These are phyloP conservation scores for Rousettus madagascariensis DNA, from an alignment of 2,797 vertebrate genomes.

Conservation along the genomic window DNA sequence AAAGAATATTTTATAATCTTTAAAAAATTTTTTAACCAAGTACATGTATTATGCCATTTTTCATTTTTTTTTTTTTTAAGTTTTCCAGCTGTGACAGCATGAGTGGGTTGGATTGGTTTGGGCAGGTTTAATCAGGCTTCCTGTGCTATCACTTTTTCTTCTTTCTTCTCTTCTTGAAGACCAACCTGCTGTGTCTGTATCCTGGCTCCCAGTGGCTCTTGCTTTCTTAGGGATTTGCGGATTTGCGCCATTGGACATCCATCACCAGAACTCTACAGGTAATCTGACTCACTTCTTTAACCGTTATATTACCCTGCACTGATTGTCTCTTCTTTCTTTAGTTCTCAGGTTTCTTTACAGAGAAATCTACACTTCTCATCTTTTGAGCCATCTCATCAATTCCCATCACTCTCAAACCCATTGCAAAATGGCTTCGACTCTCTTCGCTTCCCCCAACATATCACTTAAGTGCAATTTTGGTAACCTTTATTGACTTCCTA, in stretches of 20 bases:
- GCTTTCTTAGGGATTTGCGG: neutral
- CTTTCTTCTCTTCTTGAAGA: neutral
- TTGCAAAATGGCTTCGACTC: neutral
- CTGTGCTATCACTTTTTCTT: neutral
- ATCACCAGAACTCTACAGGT: neutral
- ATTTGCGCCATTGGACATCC: neutral
- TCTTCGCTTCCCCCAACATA: rapidly evolving
- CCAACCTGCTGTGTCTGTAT: neutral
- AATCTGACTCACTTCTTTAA: neutral
- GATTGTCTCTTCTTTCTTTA: neutral
- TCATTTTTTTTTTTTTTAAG: neutral
- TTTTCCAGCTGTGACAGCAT: neutral
- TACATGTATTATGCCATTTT: neutral
- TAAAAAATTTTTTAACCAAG: neutral
- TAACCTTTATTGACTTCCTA: too few relatives aligned
- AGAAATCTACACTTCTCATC: neutral
- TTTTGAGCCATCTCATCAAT: neutral
- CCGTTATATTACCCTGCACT: rapidly evolving
- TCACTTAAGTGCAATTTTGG: neutral
- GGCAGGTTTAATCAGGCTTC: neutral
- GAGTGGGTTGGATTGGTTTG: neutral
- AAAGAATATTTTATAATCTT: neutral
- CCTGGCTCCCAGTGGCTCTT: neutral
- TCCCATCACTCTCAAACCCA: neutral
- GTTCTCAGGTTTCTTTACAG: neutral